Conservation (phyloP, 2,113 vertebrate genomes). For the Oryzias woworae region DNA sequence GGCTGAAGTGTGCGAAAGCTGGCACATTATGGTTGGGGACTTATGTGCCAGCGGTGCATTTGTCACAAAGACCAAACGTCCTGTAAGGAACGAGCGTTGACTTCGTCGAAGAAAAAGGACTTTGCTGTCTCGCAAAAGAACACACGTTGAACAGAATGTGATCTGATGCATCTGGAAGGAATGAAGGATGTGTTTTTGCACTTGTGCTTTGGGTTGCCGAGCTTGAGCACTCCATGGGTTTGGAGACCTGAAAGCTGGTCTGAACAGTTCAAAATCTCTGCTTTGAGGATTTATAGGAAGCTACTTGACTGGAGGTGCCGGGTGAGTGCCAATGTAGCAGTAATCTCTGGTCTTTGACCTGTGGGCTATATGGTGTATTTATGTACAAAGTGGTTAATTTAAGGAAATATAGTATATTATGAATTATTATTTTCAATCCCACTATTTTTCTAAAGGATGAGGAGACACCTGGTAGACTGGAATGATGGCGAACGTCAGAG, state of each 20-base stretch:
- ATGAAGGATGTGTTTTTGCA: conserved; percentile 66
- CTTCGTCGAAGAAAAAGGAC: background rate
- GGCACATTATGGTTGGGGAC: too few species aligned
- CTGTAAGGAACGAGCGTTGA: conserved; percentile 28
- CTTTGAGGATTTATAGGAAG: conserved; percentile 46
- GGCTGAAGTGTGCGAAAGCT: background rate
- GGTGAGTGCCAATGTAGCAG: conserved; percentile 72
- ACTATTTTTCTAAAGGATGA: conserved; percentile 77
- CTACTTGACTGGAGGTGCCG: conserved; percentile 50
- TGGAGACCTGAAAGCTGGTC: conserved; percentile 10
- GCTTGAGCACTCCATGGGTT: conserved; percentile 23
- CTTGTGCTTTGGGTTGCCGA: conserved; percentile 55
- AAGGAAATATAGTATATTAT: conserved; percentile 76
- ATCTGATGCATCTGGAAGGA: conserved; percentile 34
- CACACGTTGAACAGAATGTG: conserved; percentile 42
- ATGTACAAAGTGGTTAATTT: conserved; percentile 79
- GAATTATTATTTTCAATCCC: conserved; percentile 63
- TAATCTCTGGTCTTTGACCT: conserved; percentile 60
- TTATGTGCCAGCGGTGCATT: background rate
- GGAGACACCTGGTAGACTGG: conserved; percentile 74
- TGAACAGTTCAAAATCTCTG: conserved; percentile 19
- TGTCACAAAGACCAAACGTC: conserved; percentile 33
- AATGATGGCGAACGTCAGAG: conserved; percentile 42
- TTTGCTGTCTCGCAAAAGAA: too few species aligned
- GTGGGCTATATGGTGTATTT: conserved; percentile 63